Percentiles rank a stretch among this genome's conserved stretches.
phyloP scores from a whole-genome alignment of 2,888 invertebrate species.

The Margaritifera margaritifera region DNA sequence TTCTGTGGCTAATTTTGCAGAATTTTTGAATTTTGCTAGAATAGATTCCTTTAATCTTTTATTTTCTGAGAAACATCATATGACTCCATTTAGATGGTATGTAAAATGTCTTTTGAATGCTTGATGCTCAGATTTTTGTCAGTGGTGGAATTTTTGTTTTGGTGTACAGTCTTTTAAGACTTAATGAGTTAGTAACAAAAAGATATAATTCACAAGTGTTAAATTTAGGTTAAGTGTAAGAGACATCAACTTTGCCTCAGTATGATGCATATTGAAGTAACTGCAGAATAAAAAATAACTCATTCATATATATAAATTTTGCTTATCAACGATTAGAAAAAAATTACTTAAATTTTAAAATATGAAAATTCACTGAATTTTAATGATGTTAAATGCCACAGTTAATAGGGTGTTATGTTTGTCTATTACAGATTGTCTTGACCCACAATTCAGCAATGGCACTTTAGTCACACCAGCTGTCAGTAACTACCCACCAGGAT shows the following conservation, averaged over 20 bases:
- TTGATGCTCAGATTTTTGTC: no score
- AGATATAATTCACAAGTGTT: no score
- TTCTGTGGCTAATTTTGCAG: no score
- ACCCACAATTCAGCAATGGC: constrained; percentile 41
- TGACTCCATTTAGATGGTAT: no score
- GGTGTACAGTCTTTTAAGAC: no score
- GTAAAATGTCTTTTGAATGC: no score
- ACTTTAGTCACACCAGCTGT: constrained; percentile 17
- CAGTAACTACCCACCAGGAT: no score
- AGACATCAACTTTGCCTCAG: neutral
- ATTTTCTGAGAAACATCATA: neutral
- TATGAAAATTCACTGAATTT: neutral
- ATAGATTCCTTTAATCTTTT: neutral
- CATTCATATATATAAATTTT: neutral
- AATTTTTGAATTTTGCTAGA: no score
- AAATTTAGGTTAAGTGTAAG: no score
- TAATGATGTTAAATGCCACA: no score
- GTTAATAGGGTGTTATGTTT: neutral
- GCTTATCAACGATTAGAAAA: neutral
- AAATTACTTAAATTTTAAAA: neutral
- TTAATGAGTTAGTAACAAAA: no score
- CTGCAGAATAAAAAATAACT: neutral
- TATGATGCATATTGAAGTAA: neutral
- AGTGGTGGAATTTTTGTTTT: no score
- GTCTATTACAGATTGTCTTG: constrained; percentile 45